Percentiles rank a stretch among this genome's conserved stretches.
These are phyloP conservation scores for Aplocera efformata DNA, from an alignment of 2,888 invertebrate species.

Conservation along the genomic window DNA sequence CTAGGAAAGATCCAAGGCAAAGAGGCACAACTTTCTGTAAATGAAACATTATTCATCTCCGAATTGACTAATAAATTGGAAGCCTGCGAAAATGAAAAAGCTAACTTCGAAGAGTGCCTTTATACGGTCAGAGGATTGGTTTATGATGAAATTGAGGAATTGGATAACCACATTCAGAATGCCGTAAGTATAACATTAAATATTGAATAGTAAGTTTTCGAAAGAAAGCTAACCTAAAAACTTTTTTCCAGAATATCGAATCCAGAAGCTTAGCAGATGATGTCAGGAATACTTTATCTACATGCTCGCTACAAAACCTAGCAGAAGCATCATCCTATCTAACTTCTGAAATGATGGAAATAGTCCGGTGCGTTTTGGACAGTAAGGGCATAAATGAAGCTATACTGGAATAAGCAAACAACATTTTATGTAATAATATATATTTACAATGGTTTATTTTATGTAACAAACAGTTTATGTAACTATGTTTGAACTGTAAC, in stretches of 20 bases:
- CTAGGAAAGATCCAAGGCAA: constrained; percentile 23
- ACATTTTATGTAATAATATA: neutral
- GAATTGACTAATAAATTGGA: constrained; percentile 37
- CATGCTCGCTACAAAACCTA: constrained; percentile 44
- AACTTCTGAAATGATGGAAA: constrained; percentile 34
- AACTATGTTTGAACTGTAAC: too few relatives aligned
- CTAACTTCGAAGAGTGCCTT: constrained; percentile 39
- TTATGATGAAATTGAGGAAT: constrained; percentile 33
- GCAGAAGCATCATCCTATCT: constrained; percentile 38
- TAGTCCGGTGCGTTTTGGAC: constrained; percentile 40
- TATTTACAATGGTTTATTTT: neutral
- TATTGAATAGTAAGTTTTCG: too few relatives aligned
- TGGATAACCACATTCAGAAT: constrained; percentile 36
- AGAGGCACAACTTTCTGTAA: constrained; percentile 18
- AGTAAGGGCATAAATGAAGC: constrained; percentile 12
- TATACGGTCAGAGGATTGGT: constrained; percentile 34
- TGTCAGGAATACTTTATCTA: constrained; percentile 35
- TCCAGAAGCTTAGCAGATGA: constrained; percentile 38
- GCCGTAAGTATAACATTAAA: too few relatives aligned
- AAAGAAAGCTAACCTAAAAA: constrained; percentile 2
- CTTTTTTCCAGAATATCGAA: constrained; percentile 38
- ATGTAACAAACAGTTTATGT: too few relatives aligned
- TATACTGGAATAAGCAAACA: constrained; percentile 1
- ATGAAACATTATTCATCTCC: constrained; percentile 35
- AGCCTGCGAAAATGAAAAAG: constrained; percentile 29